Evolutionary conservation across 2,113 vertebrate species (phyloP), one percentile per base, ranked within the genome.

Genomic region (Ahaetulla prasina): DNA sequence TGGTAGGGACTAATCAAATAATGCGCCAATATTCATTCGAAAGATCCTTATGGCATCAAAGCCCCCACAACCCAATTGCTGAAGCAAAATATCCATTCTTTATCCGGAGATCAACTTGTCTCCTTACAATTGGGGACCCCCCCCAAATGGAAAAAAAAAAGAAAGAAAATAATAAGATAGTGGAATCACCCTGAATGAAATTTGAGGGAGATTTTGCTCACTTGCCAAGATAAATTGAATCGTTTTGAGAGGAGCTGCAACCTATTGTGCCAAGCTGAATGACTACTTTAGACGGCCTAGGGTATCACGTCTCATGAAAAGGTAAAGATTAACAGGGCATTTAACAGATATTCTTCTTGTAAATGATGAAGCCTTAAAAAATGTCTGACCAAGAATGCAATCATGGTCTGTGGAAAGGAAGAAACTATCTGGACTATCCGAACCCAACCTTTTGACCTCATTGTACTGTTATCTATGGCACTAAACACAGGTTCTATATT

Each of bases 1-100:
- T 43, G 68, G 93, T 90, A 91, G 89, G 27, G 22, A 27, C 87
- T 87, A 88, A 94, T 89, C 39, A 94, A 94, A 95, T 89, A 89
- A 92, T 86, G 93, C 94, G 89, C 94, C 94, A 92, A 95, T 92
- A 93, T 88, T 93, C 47, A 88, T 92, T 89, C 60, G 23, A 89
- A 93, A 91, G 91, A 74, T 57, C 87, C 92, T 89, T 43, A 89
- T 52, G 86, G 93, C 50, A 91, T 91, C 60, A 52, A 96, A 94
- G 95, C 93, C 85, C 91, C 96, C 89, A 87, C 20, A 6, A 89
- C 85, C 93, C 50, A 86, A 63, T 95, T 96, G 94, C 94, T 85
- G 94, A 96, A 96, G 94, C 91, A 94, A 88, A 97, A 97, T 94
- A 94, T 96, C 84, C 88, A 92, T 95, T 93, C 95, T 96, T 96